phyloP scores from a whole-genome alignment of 2,888 invertebrate species.

The Leptinotarsa juncta region DNA sequence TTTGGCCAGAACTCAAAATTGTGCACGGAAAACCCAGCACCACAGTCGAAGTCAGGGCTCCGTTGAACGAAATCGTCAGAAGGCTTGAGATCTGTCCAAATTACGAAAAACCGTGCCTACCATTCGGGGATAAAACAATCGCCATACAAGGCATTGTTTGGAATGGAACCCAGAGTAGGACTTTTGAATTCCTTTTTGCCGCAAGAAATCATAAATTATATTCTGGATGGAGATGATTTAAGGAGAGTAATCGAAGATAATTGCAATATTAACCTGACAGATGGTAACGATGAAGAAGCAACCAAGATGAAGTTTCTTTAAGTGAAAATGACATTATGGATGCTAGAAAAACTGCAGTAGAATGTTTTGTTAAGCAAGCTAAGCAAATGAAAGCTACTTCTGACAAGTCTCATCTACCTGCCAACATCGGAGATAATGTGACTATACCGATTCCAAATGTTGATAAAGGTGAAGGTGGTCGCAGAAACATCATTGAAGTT shows the following conservation, averaged over 20 bases:
- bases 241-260: neutral
- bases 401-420: constrained; percentile 41
- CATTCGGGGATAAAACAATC: neutral
- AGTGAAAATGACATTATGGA: neutral
- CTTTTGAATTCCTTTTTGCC: neutral
- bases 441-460: constrained; percentile 33
- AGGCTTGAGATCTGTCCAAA: neutral
- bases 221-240: neutral
- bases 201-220: neutral
- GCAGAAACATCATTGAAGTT: constrained; percentile 48
- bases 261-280: neutral
- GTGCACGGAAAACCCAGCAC: constrained; percentile 15
- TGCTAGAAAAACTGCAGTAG: neutral
- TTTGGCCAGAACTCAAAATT: no score
- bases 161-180: neutral
- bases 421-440: constrained; percentile 46
- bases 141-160: neutral
- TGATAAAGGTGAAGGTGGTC: constrained; percentile 35
- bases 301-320: neutral
- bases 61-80: constrained; percentile 7
- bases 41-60: constrained; percentile 36
- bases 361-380: neutral
- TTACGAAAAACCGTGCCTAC: neutral
- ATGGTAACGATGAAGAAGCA: neutral
- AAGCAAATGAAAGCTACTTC: constrained; percentile 28